These are phyloP conservation scores for Epicampocera succincta DNA, from an alignment of 2,888 invertebrate genomes.

Conservation along the genomic window DNA sequence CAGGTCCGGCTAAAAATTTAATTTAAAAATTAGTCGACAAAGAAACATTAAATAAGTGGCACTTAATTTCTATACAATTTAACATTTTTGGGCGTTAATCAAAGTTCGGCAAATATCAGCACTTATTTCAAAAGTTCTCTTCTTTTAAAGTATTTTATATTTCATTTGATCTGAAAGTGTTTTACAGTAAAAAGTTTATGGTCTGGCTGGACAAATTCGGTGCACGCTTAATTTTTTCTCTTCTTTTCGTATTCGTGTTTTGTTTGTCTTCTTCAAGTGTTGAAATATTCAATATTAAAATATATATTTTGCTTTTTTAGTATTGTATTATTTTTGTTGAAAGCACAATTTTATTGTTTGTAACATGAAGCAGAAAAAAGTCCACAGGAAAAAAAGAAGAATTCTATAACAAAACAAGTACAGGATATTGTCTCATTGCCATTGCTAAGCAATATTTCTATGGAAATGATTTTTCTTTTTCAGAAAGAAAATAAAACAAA, in stretches of 20 bases:
- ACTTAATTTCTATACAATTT: no score
- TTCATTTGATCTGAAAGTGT: no score
- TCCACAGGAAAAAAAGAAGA: conserved; percentile 15
- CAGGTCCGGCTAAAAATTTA: neutral
- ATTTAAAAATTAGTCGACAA: neutral
- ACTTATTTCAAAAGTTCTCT: no score
- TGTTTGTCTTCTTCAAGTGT: neutral
- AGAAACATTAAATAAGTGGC: no score
- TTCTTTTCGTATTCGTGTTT: neutral
- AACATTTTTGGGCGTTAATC: no score
- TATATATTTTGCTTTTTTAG: conserved; percentile 5
- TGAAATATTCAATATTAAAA: conserved; percentile 11
- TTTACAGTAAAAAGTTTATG: no score
- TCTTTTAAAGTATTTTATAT: no score
- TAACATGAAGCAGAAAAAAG: conserved; percentile 22
- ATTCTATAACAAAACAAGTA: conserved; percentile 16
- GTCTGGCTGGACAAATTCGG: no score
- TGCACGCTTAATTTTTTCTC: neutral
- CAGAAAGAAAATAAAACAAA: neutral
- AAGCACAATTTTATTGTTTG: conserved; percentile 56
- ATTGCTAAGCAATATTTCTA: conserved; percentile 19
- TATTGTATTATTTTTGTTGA: conserved; percentile 32
- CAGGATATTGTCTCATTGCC: conserved; percentile 67
- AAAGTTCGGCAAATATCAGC: no score
- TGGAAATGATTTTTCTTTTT: neutral